Evolutionary conservation across 35 echinoderm and acorn worm genomes (phyloP).

Genomic region (Lytechinus pictus): DNA sequence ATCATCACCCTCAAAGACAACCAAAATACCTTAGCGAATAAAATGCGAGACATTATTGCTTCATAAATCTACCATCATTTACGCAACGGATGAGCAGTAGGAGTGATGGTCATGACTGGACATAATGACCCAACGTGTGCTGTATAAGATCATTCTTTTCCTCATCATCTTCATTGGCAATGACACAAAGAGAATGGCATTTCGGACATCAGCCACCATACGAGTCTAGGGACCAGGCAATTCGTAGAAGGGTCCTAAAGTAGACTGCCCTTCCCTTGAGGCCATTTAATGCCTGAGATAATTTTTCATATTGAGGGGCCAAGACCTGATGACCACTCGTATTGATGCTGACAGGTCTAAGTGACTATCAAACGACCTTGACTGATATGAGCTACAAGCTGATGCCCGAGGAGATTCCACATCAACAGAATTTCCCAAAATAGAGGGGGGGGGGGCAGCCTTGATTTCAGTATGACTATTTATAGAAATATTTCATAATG

Average conservation of each 20-base stretch:
- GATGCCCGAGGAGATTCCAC: background rate
- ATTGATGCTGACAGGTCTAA: background rate
- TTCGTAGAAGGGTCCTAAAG: background rate
- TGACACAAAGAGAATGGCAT: slow-evolving; percentile 10
- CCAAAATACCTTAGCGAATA: no score
- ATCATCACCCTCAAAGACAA: no score
- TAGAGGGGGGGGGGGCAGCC: no score
- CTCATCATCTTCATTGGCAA: background rate
- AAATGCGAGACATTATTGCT: no score
- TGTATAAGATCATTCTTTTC: background rate
- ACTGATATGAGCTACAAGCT: background rate
- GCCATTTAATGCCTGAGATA: background rate
- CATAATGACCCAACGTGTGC: background rate
- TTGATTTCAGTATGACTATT: no score
- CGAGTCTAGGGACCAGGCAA: background rate
- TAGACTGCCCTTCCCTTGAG: background rate
- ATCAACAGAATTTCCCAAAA: background rate
- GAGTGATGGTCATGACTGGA: background rate
- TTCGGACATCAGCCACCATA: background rate
- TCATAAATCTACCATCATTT: no score
- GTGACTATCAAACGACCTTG: background rate
- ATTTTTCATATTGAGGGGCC: background rate
- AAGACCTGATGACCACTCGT: background rate
- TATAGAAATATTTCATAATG: background rate
- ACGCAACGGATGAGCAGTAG: no score